Evolutionary conservation across 2,888 invertebrate genomes (phyloP), one percentile per base, ranked within the genome.

Genomic region (Dusona sp.): DNA sequence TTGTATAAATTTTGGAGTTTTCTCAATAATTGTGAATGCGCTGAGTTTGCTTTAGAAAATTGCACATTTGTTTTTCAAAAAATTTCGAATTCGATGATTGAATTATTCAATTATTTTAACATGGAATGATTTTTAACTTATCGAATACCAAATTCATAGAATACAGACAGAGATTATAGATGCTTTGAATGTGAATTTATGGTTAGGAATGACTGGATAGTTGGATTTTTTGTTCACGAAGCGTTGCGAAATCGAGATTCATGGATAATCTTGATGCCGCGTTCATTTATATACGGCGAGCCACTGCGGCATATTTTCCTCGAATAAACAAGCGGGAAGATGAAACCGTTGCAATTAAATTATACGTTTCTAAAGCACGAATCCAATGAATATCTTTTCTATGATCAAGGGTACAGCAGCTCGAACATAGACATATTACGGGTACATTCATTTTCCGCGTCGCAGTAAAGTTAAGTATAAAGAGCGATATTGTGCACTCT

Each of bases 341-440:
- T 42, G 9, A 51, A 36, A 78, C 36, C 75, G 38, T 54, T 51
- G 36, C 67, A 79, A 68, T 68, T 68, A 54, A 79, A 79, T 79
- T 68, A 68, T 7, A 54, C 78, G 78, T 42, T 68, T 38, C 51
- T 36, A 25, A 48, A 48, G 19, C 61, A n/a, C 48, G 22, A 65
- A n/a, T 68, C 36, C 67, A 68, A 51, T 42, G 48, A 75, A 38
- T 75, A 75, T 84, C 70, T 84, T 25, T n/a, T 61, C n/a, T 45
- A 25, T 33, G 45, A 74, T 38, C 68, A 29, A 45, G 36, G 6
- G 54, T 25, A 45, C 22, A 25, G 54, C 25, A 25, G n/a, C 42
- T 29, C 16, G 61, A 45, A 57, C 54, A 48, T 65, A 51, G 29
- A 64, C 33, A 25, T 38, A 61, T 38, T 61, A 33, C 25, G 16